Evolutionary conservation across 2,888 invertebrate genomes (phyloP), one percentile per base, ranked within the genome.

Genomic region (Torymus tubicola): DNA sequence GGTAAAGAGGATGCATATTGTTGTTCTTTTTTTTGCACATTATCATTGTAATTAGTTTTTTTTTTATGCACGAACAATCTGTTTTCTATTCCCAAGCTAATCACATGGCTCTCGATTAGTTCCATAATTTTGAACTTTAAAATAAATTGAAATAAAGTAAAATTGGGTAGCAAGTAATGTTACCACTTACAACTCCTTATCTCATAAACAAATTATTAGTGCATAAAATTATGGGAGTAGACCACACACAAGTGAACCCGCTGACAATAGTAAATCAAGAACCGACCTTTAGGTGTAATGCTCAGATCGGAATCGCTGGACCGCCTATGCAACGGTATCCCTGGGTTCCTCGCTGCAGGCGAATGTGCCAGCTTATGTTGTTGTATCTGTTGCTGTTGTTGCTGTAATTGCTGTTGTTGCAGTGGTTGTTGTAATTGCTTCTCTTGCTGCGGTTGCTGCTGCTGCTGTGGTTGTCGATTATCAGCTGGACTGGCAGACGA

Each of bases 271-370:
- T n/a, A 11, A 31, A 31, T 4, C 11, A 3, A 10, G 42, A n/a
- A 78, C 89, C 91, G 92, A 98, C 98, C 97, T 95, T 97, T 98
- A 4, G 97, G 97, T 13, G 97, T 97, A 69, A 97, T 94, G 92
- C 96, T 97, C 84, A 97, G 92, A 91, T 98, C 98, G 0, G 98
- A 98, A 91, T 98, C 98, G 2, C 98, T 98, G 3, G 97, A 97
- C 85, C 98, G 92, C 73, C 97, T 93, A 88, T 95, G 95, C 82
- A 95, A 91, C 91, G 88, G 87, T 57, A 86, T 82, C 0, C 89
- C 87, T 55, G 88, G 84, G 79, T 91, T 85, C 85, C 92, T 93
- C 11, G 92, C 80, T 2, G 87, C 92, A n/a, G 93, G 93, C 83
- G 93, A 93, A 93, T 69, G 82, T 2, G 21, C 92, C 92, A 78